Conservation (phyloP, 2,797 vertebrate genomes). For the Cyclopterus lumpus region DNA sequence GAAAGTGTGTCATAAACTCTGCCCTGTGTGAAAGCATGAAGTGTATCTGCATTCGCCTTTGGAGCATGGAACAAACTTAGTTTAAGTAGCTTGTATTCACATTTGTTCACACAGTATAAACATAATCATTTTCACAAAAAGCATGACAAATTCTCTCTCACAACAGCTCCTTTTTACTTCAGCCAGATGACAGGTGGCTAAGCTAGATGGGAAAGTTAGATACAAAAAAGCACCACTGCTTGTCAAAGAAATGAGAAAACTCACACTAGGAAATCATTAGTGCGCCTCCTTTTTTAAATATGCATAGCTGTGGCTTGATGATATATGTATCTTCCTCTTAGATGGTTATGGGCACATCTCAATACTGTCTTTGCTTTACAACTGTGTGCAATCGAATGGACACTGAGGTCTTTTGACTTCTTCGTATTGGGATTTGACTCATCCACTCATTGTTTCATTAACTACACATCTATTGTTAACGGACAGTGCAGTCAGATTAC, state of each 20-base stretch:
- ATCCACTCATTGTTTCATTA: slow-evolving; percentile 32
- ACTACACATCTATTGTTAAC: slow-evolving; percentile 29
- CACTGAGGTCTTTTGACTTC: slow-evolving; percentile 3
- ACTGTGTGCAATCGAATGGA: slow-evolving; percentile 21
- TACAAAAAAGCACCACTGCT: slow-evolving; percentile 51
- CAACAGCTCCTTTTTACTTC: slow-evolving; percentile 46
- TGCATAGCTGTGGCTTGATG: slow-evolving; percentile 1
- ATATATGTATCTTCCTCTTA: not conserved
- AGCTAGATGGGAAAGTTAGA: slow-evolving; percentile 57
- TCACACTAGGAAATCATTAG: slow-evolving; percentile 43
- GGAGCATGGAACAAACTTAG: slow-evolving; percentile 1
- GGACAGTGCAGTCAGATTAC: slow-evolving; percentile 23
- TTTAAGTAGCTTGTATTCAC: slow-evolving; percentile 40
- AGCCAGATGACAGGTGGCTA: slow-evolving; percentile 57
- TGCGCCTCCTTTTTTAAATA: not conserved
- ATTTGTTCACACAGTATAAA: slow-evolving; percentile 51
- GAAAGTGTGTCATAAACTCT: slow-evolving; percentile 47
- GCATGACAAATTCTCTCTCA: slow-evolving; percentile 43
- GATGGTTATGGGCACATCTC: slow-evolving; percentile 14
- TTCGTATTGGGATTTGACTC: slow-evolving; percentile 22
- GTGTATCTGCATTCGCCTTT: slow-evolving; percentile 29
- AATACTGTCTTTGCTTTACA: slow-evolving; percentile 22
- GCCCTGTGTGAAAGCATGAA: slow-evolving; percentile 17
- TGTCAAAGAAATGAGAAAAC: slow-evolving; percentile 53
- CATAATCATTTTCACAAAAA: slow-evolving; percentile 49